phyloP scores from a whole-genome alignment of 2,888 invertebrate genomes.

The Euproctis similis region DNA sequence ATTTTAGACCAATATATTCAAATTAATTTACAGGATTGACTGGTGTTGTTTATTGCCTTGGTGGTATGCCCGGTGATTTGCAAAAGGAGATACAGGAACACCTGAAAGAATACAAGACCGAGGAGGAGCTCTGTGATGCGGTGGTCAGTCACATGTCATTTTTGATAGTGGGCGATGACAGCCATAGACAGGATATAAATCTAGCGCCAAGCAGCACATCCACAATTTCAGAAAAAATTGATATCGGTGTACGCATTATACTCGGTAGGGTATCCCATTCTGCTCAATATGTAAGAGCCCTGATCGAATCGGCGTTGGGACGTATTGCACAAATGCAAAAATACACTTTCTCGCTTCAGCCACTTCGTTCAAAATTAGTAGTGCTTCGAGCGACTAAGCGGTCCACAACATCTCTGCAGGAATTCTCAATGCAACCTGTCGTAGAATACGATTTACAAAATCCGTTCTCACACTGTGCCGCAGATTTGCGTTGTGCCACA shows the following conservation, averaged over 20 bases:
- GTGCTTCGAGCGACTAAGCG: slow-evolving; percentile 13
- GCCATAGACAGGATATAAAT: slow-evolving; percentile 14
- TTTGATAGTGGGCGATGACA: slow-evolving; percentile 22
- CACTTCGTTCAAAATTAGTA: slow-evolving; percentile 28
- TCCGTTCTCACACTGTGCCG: slow-evolving; percentile 20
- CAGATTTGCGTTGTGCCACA: slow-evolving; percentile 28
- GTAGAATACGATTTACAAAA: slow-evolving; percentile 22
- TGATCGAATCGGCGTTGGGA: slow-evolving; percentile 29
- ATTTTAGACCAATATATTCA: background rate
- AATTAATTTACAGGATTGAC: slow-evolving; percentile 28
- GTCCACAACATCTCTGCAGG: slow-evolving; percentile 6
- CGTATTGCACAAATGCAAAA: slow-evolving; percentile 23
- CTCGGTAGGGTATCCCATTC: slow-evolving; percentile 29
- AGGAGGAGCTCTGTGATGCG: slow-evolving; percentile 26
- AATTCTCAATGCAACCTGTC: slow-evolving; percentile 9
- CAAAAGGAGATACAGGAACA: slow-evolving; percentile 19
- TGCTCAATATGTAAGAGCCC: slow-evolving; percentile 29
- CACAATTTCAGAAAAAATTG: slow-evolving; percentile 34
- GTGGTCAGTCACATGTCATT: slow-evolving; percentile 29
- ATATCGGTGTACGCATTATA: slow-evolving; percentile 22
- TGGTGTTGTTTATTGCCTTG: slow-evolving; percentile 43
- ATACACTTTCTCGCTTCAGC: slow-evolving; percentile 10
- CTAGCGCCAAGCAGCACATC: slow-evolving; percentile 5
- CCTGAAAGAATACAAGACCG: slow-evolving; percentile 14
- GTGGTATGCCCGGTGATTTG: slow-evolving; percentile 36